Conservation (phyloP, 2,113 vertebrate species). For the Galemys pyrenaicus region DNA sequence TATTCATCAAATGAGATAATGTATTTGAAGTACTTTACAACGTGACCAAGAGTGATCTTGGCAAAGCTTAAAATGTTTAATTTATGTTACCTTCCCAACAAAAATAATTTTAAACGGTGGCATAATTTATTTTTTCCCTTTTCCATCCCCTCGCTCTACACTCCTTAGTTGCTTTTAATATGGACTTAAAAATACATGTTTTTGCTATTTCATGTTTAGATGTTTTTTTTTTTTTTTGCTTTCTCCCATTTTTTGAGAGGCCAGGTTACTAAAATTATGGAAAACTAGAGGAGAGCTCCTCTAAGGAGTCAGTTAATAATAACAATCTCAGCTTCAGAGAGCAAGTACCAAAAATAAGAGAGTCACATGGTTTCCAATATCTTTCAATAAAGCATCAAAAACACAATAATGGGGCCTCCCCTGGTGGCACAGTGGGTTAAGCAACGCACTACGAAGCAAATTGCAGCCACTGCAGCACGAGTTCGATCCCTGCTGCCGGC, state of each 20-base stretch:
- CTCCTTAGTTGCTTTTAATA: neutral
- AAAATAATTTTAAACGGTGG: conserved; percentile 9
- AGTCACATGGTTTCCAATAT: neutral
- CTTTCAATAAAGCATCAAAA: neutral
- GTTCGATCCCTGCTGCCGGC: no score
- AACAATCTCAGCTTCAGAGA: neutral
- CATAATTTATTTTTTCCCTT: neutral
- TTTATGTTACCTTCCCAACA: neutral
- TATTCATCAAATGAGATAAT: neutral
- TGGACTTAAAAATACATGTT: neutral
- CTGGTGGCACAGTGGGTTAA: no score
- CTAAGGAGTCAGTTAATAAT: neutral
- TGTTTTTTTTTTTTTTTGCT: no score
- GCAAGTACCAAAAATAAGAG: neutral
- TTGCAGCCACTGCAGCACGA: no score
- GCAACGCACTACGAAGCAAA: no score
- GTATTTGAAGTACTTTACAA: neutral
- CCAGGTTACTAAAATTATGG: neutral
- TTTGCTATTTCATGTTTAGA: neutral
- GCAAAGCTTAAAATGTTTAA: neutral
- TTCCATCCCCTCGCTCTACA: neutral
- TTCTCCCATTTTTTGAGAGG: neutral
- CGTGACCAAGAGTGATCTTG: neutral
- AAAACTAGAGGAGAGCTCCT: neutral
- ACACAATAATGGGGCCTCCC: no score